Base-by-base conservation (phyloP, 1,140 invertebrate genomes). In the Melitaea cinxia region DNA sequence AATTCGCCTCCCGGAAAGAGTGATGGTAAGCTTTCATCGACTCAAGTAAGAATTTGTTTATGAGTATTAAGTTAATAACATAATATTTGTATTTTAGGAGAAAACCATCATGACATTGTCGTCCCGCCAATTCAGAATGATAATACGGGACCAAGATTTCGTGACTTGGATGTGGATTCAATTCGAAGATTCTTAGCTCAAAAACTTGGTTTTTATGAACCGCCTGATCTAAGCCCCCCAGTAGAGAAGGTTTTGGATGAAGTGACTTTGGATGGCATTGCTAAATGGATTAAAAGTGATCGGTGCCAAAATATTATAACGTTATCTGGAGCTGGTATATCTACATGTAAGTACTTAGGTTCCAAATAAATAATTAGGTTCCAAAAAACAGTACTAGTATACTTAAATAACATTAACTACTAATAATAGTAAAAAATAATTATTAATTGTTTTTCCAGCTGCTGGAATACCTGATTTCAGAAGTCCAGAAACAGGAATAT, bases 391-490 rank as follows among this genome's bases (percentile, higher is more conserved):
- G 12, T 33, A 26, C 24, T 4, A n/a, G n/a, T 4, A 33, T 9
- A 4, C 7, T 33, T 33, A 9, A 33, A 9, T 10, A 37, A 37
- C 15, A 42, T 17, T 10, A 3, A 42, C 37, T 17, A 17, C 14
- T 19, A 7, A 19, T 42, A 39, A 2, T 21, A 9, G 3, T 45
- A 21, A 23, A 47, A 53, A 26, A 33, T 33, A 26, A 15, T 50
- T 54, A 19, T 21, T 23, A 56, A 30, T 47, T 33, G 54, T 15
- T 52, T 64, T 93, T 92, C 70, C 86, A 97, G 97, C 97, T 89
- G 97, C 97, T 66, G 98, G 98, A 62, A 99, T 99, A 80, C 98
- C 98, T 37, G 98, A 99, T 87, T 98, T 97, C 91, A 94, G 98
- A 14, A 97, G 96, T 26, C 97, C 97, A 4, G 95, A 95, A 24